Evolutionary conservation across 1,140 invertebrate species (phyloP).

Genomic region (Sycophaga agraensis): DNA sequence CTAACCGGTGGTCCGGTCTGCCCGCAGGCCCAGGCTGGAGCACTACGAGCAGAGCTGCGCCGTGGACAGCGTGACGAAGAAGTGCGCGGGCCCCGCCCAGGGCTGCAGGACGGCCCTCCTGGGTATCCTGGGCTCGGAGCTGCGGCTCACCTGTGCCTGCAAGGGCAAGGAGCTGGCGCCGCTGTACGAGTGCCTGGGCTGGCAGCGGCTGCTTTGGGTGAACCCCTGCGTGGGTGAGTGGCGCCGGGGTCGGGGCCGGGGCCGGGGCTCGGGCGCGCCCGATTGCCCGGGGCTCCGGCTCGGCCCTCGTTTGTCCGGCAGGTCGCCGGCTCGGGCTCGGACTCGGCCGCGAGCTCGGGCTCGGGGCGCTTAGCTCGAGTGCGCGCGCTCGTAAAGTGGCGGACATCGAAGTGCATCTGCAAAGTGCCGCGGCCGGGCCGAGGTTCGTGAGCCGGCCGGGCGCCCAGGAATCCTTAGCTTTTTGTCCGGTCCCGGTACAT

Average conservation of each 20-base stretch:
- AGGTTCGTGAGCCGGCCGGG: too few species aligned
- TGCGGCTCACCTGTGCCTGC: slow-evolving; percentile 81
- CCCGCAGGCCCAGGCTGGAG: slow-evolving; percentile 68
- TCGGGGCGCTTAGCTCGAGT: not conserved
- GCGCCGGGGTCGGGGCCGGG: too few species aligned
- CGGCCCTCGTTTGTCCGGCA: too few species aligned
- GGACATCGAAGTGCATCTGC: slow-evolving; percentile 22
- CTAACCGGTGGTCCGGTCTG: too few species aligned
- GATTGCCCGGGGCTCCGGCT: too few species aligned
- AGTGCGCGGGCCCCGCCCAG: slow-evolving; percentile 80
- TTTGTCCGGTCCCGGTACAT: not conserved
- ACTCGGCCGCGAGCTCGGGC: too few species aligned
- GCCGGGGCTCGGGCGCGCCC: too few species aligned
- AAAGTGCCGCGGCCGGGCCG: too few species aligned
- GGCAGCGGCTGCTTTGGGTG: slow-evolving; percentile 87
- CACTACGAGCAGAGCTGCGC: slow-evolving; percentile 88
- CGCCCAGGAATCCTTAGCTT: too few species aligned
- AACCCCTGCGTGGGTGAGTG: slow-evolving; percentile 88
- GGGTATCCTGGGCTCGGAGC: slow-evolving; percentile 81
- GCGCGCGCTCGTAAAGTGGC: slow-evolving; percentile 18
- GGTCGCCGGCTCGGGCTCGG: too few species aligned
- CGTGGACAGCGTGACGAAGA: slow-evolving; percentile 83
- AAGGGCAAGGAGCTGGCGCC: slow-evolving; percentile 79
- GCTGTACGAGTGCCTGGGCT: slow-evolving; percentile 83
- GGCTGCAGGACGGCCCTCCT: slow-evolving; percentile 81